Base-by-base conservation (phyloP, 2,797 vertebrate genomes). In the Cossypha heuglini region DNA sequence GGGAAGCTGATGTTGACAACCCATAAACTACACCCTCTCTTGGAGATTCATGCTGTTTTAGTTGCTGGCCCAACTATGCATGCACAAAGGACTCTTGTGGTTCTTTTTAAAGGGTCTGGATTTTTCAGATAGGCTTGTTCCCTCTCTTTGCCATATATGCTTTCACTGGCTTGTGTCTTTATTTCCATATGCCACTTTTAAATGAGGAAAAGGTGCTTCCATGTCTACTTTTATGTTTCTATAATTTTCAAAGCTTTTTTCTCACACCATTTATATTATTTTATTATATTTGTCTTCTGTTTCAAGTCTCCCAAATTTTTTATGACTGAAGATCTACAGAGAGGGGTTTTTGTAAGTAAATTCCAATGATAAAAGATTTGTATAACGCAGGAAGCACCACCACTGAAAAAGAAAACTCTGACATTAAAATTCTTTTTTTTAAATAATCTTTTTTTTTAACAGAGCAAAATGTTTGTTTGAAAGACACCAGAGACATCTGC, bases 271-370 rank as follows among this genome's bases (percentile, higher is more conserved):
- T 87, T 40, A 7, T 81, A 33, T 58, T 66, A 46, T 78, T 81
- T 72, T 13, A 52, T 85, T 74, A 20, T 68, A 54, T 49, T 86
- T 93, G 22, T 76, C 29, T 67, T 91, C 43, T 52, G 8, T 76
- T 87, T 91, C 33, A 79, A 89, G 26, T 74, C 37, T 88, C 17
- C 13, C 31, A 57, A 57, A 58, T 31, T 72, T 58, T 88, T 95
- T 90, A 64, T 78, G 68, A 57, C 21, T 68, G 25, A 40, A 95
- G 38, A 77, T 80, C 37, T 20, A 80, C 22, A 54, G 67, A 29
- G 9, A 4, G 0, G 4, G 7, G 3, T 16, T 72, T 54, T 74
- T 85, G 66, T 6, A 16, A 22, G 25, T 51, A 74, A 77, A 58
- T 59, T 86, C 19, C 42, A 86, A 13, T 57, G 42, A 52, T 59